Percentiles rank a stretch among this genome's conserved stretches.
These are phyloP conservation scores for Tachina lurida DNA, from an alignment of 2,888 invertebrate species.

Conservation along the genomic window DNA sequence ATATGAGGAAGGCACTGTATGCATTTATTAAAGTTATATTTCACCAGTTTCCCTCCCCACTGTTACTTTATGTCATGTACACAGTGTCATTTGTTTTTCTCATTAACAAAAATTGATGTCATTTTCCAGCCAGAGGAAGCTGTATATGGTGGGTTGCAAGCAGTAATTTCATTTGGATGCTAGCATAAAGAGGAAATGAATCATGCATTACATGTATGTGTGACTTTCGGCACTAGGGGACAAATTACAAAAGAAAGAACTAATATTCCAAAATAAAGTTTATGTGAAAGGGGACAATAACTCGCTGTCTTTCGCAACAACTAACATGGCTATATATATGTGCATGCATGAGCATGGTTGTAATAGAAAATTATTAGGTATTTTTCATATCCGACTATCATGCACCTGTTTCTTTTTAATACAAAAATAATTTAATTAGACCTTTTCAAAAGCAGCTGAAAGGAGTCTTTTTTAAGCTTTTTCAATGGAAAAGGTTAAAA, in stretches of 20 bases:
- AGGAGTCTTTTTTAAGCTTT: too few relatives aligned
- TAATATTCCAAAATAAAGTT: conserved; percentile 9
- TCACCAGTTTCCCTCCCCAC: background rate
- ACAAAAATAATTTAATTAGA: too few relatives aligned
- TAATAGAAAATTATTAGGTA: too few relatives aligned
- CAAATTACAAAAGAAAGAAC: background rate
- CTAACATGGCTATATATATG: background rate
- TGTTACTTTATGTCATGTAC: background rate
- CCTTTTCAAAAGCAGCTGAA: too few relatives aligned
- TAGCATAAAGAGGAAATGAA: conserved; percentile 5
- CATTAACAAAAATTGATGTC: conserved; percentile 56
- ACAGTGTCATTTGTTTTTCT: conserved; percentile 33
- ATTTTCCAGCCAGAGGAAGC: conserved; percentile 53
- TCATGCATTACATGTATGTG: background rate
- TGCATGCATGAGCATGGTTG: background rate
- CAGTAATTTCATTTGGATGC: conserved; percentile 9
- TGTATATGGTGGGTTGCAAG: conserved; percentile 26
- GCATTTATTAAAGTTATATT: too few relatives aligned
- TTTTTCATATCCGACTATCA: too few relatives aligned
- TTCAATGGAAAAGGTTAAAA: too few relatives aligned
- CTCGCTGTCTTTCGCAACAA: background rate
- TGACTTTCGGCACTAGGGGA: background rate
- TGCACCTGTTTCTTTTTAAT: too few relatives aligned
- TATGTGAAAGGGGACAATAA: conserved; percentile 1
- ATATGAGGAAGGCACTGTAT: too few relatives aligned